Conservation (phyloP, 2,797 vertebrate genomes). For the Myiothlypis chrysogaster region DNA sequence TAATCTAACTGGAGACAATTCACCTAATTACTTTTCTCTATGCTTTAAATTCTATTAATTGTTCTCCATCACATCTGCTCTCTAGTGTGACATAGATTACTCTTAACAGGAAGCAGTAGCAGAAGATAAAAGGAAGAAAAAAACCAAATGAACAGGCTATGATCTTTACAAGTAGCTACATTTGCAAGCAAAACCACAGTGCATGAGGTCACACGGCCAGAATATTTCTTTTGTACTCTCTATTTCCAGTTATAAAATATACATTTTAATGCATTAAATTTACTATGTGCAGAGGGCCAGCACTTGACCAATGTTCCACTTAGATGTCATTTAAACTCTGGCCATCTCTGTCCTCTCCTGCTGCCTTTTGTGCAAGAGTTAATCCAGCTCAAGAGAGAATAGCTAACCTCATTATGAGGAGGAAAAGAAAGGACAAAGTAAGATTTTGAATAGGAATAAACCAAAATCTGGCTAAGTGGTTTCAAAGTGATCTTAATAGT, state of each 20-base stretch:
- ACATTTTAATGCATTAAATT: not conserved
- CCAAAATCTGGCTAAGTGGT: not conserved
- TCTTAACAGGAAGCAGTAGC: not conserved
- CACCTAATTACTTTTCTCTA: not conserved
- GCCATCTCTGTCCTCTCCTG: not conserved
- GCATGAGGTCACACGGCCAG: not conserved
- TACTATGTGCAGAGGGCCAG: not conserved
- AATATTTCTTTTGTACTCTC: not conserved
- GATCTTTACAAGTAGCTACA: not conserved
- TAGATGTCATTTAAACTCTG: not conserved
- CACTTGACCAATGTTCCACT: not conserved
- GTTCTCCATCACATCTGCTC: not conserved
- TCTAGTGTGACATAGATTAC: not conserved
- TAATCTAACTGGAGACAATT: conserved; percentile 3
- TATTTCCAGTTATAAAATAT: not conserved
- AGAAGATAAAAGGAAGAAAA: not conserved
- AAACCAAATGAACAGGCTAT: not conserved
- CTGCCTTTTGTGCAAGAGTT: not conserved
- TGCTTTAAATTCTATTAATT: conserved; percentile 6
- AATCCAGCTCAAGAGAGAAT: not conserved
- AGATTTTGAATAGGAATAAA: not conserved
- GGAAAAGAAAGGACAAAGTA: not conserved
- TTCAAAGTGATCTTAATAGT: not conserved
- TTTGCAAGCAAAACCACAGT: not conserved
- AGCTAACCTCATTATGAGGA: not conserved